These are phyloP conservation scores for Enchytraeus crypticus DNA, from an alignment of 2,888 invertebrate species.

Conservation along the genomic window DNA sequence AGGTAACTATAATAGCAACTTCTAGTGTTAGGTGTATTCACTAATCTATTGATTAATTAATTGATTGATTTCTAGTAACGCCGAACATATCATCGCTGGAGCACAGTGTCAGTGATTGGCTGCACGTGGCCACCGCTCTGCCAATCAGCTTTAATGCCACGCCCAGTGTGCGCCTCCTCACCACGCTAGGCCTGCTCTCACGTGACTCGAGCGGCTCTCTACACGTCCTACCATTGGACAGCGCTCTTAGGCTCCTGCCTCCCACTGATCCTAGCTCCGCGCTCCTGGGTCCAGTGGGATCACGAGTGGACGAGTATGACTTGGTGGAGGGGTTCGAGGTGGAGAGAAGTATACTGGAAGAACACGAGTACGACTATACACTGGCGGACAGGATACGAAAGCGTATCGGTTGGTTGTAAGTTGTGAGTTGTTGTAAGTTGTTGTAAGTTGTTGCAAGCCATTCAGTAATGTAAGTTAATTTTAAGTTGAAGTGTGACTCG, in stretches of 20 bases:
- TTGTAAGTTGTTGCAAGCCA: no score
- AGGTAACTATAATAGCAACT: no score
- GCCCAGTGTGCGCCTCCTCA: conserved; percentile 35
- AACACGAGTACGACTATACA: conserved; percentile 37
- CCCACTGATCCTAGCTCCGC: conserved; percentile 34
- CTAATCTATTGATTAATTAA: no score
- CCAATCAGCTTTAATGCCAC: conserved; percentile 34
- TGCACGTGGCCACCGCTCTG: conserved; percentile 33
- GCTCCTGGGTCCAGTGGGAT: conserved; percentile 24
- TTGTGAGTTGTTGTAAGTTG: no score
- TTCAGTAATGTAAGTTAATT: no score
- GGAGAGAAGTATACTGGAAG: conserved; percentile 35
- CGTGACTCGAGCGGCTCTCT: conserved; percentile 31
- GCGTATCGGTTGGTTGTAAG: no score
- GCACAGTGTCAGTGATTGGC: conserved; percentile 35
- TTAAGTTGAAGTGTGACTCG: no score
- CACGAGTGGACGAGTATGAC: conserved; percentile 34
- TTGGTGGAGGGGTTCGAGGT: conserved; percentile 38
- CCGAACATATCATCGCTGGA: conserved; percentile 33
- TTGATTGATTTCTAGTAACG: conserved; percentile 37
- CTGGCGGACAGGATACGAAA: conserved; percentile 33
- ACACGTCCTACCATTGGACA: conserved; percentile 37
- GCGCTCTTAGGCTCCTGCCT: conserved; percentile 38
- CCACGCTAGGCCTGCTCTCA: conserved; percentile 35
- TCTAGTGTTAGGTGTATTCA: no score